These are phyloP conservation scores for Himalopsyche kuldschensis DNA, from an alignment of 2,888 invertebrate species.

Conservation along the genomic window DNA sequence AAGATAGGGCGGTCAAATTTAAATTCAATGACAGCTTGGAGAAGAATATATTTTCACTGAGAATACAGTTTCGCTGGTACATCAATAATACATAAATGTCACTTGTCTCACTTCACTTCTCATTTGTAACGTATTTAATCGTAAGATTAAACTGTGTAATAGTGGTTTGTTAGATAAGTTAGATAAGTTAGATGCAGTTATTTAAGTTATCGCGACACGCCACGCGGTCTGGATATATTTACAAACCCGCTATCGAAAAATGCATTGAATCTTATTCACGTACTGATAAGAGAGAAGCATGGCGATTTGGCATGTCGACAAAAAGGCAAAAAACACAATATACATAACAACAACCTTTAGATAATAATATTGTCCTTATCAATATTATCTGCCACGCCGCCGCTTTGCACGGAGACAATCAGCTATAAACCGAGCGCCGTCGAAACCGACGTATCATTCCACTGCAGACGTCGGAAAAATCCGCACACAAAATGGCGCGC, in stretches of 20 bases:
- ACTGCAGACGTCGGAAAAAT: not conserved
- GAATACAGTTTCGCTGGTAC: too few relatives aligned
- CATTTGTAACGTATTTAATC: too few relatives aligned
- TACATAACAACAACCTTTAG: not conserved
- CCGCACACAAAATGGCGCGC: too few relatives aligned
- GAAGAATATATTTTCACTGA: too few relatives aligned
- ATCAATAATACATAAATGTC: too few relatives aligned
- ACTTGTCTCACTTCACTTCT: too few relatives aligned
- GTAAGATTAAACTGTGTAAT: not conserved
- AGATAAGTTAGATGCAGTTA: not conserved
- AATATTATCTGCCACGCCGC: slow-evolving; percentile 7
- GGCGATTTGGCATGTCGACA: not conserved
- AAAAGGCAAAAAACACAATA: not conserved
- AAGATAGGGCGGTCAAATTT: too few relatives aligned
- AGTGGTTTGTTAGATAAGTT: not conserved
- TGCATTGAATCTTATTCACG: not conserved
- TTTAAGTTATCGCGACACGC: not conserved
- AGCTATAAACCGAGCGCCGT: not conserved
- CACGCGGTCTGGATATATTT: not conserved
- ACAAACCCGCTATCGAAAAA: not conserved
- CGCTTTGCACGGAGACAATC: not conserved
- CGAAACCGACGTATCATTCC: not conserved
- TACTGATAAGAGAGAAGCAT: not conserved
- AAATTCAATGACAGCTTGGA: too few relatives aligned
- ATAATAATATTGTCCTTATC: not conserved